Conservation (phyloP, 2,797 vertebrate species). For the Mus minutoides region DNA sequence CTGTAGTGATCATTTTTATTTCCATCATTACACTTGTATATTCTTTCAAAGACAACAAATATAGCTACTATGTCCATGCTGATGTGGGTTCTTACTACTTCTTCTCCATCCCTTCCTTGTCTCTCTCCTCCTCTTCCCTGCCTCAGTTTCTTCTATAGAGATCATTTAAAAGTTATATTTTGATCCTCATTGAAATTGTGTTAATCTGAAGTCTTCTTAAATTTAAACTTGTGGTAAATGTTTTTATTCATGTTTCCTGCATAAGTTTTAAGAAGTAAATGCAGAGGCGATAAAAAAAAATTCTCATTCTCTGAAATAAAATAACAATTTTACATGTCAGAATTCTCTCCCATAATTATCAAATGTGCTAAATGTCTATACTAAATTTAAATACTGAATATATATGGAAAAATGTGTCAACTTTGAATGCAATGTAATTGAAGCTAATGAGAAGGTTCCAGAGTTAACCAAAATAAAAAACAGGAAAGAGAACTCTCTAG, state of each 20-base stretch:
- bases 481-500: not conserved
- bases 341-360: not conserved
- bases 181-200: not conserved
- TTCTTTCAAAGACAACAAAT: not conserved
- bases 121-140: not conserved
- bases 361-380: conserved; percentile 24
- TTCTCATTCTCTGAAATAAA: conserved; percentile 46
- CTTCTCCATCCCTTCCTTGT: not conserved
- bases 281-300: not conserved
- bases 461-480: not conserved
- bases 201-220: conserved; percentile 26
- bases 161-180: not conserved
- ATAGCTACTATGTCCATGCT: not conserved
- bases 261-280: conserved; percentile 30
- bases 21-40: not conserved
- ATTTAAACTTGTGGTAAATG: not conserved
- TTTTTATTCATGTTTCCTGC: conserved; percentile 5
- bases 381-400: conserved; percentile 33
- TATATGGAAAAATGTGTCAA: conserved; percentile 1
- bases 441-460: not conserved
- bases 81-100: not conserved
- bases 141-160: not conserved
- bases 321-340: not conserved
- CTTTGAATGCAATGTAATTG: not conserved
- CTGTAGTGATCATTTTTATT: not conserved